Conservation (phyloP, 1,140 invertebrate species). For the Leguminivora glycinivorella region DNA sequence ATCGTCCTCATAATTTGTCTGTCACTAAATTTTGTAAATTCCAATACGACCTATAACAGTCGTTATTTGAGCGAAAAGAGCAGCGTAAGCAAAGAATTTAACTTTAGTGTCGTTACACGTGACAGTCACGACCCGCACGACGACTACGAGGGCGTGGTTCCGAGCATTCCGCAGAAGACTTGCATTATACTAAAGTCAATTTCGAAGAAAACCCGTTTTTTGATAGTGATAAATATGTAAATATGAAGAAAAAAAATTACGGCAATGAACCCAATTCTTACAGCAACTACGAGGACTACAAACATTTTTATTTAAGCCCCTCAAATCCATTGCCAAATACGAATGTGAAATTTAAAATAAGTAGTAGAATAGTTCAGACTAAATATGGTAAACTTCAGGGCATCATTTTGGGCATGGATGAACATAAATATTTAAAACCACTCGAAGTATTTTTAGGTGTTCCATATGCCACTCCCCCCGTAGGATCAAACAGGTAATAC, state of each 20-base stretch:
- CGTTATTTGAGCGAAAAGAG: constrained; percentile 43
- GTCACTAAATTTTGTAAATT: constrained; percentile 61
- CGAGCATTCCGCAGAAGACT: constrained; percentile 36
- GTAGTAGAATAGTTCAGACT: constrained; percentile 88
- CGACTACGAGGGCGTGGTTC: constrained; percentile 52
- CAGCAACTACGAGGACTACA: constrained; percentile 72
- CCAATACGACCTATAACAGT: constrained; percentile 72
- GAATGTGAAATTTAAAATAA: constrained; percentile 80
- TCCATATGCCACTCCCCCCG: constrained; percentile 95
- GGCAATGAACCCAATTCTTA: constrained; percentile 59
- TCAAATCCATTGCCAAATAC: constrained; percentile 61
- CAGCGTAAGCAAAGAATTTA: constrained; percentile 36
- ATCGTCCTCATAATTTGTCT: constrained; percentile 55
- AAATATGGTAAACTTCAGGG: constrained; percentile 91
- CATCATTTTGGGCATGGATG: constrained; percentile 86
- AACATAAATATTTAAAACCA: constrained; percentile 84
- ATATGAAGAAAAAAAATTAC: constrained; percentile 62
- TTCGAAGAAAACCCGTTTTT: constrained; percentile 67
- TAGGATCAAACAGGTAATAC: constrained; percentile 86
- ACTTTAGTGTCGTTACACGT: constrained; percentile 34
- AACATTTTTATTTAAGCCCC: constrained; percentile 68
- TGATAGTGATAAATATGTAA: constrained; percentile 61
- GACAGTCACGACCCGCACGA: constrained; percentile 53
- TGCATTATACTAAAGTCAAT: constrained; percentile 65
- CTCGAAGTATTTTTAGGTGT: constrained; percentile 95